phyloP scores from a whole-genome alignment of 2,113 vertebrate species.

The Malurus elegans region DNA sequence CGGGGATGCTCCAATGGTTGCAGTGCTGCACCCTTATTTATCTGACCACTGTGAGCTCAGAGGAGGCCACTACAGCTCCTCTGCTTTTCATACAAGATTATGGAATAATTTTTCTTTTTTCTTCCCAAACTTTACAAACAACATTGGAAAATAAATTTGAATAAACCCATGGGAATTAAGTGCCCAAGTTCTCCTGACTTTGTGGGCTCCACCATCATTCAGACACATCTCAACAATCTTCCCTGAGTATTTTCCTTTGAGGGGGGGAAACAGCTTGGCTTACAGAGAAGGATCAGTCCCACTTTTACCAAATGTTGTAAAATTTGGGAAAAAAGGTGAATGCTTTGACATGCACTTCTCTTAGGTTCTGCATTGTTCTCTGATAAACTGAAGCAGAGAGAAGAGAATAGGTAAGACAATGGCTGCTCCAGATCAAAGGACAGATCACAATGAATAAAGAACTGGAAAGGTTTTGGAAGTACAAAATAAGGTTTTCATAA shows the following conservation, averaged over 20 bases:
- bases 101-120: background rate
- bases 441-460: background rate
- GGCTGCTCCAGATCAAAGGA: background rate
- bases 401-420: background rate
- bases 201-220: accelerated
- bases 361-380: background rate
- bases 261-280: background rate
- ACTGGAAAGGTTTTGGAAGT: background rate
- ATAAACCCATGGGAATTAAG: background rate
- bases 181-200: background rate
- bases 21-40: background rate
- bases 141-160: background rate
- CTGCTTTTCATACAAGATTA: background rate
- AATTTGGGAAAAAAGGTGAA: background rate
- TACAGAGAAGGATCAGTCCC: background rate
- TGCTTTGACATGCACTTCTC: background rate
- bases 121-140: background rate
- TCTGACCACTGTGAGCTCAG: background rate
- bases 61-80: background rate
- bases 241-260: background rate
- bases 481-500: background rate
- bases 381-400: background rate
- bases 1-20: background rate
- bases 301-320: background rate
- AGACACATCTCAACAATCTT: background rate